Percentiles rank a stretch among this genome's conserved stretches.
Conservation (phyloP, 1,140 invertebrate species). For the Capitella teleta region DNA sequence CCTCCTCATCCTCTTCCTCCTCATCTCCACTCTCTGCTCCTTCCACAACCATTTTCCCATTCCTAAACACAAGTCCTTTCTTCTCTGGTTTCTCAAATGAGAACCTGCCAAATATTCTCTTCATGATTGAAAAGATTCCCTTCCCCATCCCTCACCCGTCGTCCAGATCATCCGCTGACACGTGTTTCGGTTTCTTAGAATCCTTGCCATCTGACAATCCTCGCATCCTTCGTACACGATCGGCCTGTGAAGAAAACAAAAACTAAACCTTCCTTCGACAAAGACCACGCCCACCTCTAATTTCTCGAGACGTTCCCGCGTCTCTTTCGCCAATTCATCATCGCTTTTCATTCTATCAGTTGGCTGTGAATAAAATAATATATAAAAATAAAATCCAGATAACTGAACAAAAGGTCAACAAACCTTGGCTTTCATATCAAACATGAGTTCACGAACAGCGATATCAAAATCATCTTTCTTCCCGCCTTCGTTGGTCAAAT, state of each 20-base stretch:
- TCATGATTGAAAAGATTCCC: no score
- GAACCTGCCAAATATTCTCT: no score
- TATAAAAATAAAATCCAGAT: neutral
- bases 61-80: no score
- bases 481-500: constrained; percentile 13
- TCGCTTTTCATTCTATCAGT: constrained; percentile 69
- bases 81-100: no score
- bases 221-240: constrained; percentile 64
- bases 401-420: neutral
- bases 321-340: constrained; percentile 69
- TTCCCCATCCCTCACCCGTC: constrained; percentile 22
- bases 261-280: no score
- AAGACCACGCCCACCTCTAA: constrained; percentile 57
- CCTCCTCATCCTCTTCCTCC: constrained; percentile 72
- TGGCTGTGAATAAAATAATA: constrained; percentile 37
- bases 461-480: constrained; percentile 70
- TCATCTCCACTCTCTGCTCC: no score
- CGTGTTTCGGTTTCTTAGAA: constrained; percentile 30
- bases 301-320: constrained; percentile 64
- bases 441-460: constrained; percentile 64
- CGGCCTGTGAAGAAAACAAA: constrained; percentile 24
- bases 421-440: constrained; percentile 66
- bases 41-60: constrained; percentile 15
- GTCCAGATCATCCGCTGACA: constrained; percentile 51
- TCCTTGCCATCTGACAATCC: constrained; percentile 37